Base-by-base conservation (phyloP, 2,888 invertebrate species). In the Agriotes lineatus region DNA sequence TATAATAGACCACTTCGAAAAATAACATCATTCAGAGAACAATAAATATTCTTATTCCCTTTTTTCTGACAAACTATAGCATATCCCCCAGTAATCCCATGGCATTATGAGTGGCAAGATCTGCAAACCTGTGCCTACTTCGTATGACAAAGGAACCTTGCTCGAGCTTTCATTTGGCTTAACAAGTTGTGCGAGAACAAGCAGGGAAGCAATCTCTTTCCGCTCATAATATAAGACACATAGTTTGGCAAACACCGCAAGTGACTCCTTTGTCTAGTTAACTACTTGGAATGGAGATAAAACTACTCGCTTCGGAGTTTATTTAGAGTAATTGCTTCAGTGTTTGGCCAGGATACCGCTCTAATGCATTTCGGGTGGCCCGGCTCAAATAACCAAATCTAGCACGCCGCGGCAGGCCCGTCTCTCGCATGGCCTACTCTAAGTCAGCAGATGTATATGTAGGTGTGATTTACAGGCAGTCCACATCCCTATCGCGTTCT, bases 391-490 rank as follows among this genome's bases (percentile, higher is more conserved):
- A 54, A 63, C 62, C 19, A 61, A 57, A 57, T 57, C 25, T 6
- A 44, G 18, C 30, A 22, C 12, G 30, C 20, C 22, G 10, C 12
- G 19, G 54, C 50, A 42, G 19, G 54, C 19, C 42, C 14, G 63
- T 39, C 44, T 63, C 18, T 63, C 33, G 20, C 63, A 54, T 61
- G 52, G 44, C 44, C 54, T 39, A 33, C 67, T 61, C 37, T 61
- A 67, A 45, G 30, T 56, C 54, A 63, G 33, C 56, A 56, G 48
- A 56, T 57, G 67, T 67, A 61, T 67, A 61, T 67, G 48, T 56
- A 67, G 58, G 62, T 66, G 66, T 63, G 63, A 68, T 68, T 62
- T 68, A 62, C 68, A 68, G 39, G 63, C 63, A 62, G 58, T 57
- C 56, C 45, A 54, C 52, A 68, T 52, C 63, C 35, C 68, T 63